A percentile compares a stretch with the other conserved stretches of the same genome.
Conservation (phyloP, 2,888 invertebrate species). For the Cantharis lateralis region DNA sequence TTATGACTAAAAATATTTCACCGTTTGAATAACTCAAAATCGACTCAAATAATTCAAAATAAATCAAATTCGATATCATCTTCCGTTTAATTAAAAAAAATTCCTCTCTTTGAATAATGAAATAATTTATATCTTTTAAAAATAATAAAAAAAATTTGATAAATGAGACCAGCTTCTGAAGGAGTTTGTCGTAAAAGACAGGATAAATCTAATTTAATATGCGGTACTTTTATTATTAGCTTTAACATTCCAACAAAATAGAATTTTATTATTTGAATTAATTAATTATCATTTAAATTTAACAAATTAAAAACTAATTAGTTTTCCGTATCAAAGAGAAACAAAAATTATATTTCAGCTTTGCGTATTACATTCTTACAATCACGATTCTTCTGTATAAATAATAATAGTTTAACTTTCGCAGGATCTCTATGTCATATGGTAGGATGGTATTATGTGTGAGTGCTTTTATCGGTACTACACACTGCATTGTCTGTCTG, state of each 20-base stretch:
- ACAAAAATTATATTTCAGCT: neutral
- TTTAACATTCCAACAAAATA: slow-evolving; percentile 1
- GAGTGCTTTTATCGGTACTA: neutral
- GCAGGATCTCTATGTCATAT: too few relatives aligned
- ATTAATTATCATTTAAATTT: slow-evolving; percentile 3
- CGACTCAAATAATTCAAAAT: neutral
- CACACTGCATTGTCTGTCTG: neutral
- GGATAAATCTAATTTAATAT: slow-evolving; percentile 4
- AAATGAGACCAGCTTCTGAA: neutral
- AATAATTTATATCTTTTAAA: neutral
- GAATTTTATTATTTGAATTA: slow-evolving; percentile 2
- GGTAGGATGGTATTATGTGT: neutral
- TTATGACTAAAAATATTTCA: slow-evolving; percentile 4
- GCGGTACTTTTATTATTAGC: slow-evolving; percentile 2
- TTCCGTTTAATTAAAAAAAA: neutral
- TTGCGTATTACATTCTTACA: neutral
- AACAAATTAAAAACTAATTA: slow-evolving; percentile 1
- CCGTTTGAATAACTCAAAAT: neutral
- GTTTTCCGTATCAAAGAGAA: neutral
- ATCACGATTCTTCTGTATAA: neutral
- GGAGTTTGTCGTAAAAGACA: neutral
- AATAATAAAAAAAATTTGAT: neutral
- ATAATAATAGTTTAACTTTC: neutral
- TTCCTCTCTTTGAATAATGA: neutral
- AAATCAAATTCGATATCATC: neutral